Base-by-base conservation (phyloP, 2,113 vertebrate species). In the Dipodomys stephensi region DNA sequence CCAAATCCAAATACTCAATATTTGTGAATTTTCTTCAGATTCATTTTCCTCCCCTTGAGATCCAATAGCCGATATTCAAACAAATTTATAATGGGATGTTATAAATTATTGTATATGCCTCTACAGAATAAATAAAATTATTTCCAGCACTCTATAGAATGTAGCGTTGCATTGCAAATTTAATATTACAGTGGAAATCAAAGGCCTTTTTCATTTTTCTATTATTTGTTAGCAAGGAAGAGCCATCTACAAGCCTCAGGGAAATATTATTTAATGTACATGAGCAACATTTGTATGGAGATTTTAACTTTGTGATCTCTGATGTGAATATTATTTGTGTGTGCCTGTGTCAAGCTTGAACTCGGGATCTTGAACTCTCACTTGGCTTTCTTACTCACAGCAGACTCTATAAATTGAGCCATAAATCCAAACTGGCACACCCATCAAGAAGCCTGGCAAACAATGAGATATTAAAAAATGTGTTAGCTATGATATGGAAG, bases 241-340 rank as follows among this genome's bases (percentile, higher is more conserved):
- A 73, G 19, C 32, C 30, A 64, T 62, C 27, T 49, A 73, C 32
- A 6, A 57, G 27, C 22, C 64, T 57, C 32, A 27, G 10, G 25
- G 13, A 76, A 81, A 73, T 53, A 91, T 39, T 76, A 39, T 77
- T 83, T 64, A 19, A 28, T 18, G 39, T 10, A 57, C 6, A 49
- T 39, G 23, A 87, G 28, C 8, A 82, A 39, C 3, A 73, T 8
- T 23, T 83, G 39, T 62, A 68, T 72, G 7, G 28, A 2, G 62
- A 57, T 71, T 71, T 84, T 91, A 76, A 19, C 57, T 91, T 88
- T 83, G 3, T 53, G 28, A 82, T 82, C n/a, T 94, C 12, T 57
- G 30, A 82, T 6, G n/a, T 49, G 7, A 93, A 71, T 57, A 22
- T 77, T 49, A 49, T 49, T 49, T 49, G 49, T 49, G 49, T 49